Percentiles rank a stretch among this genome's conserved stretches.
phyloP scores from a whole-genome alignment of 2,797 vertebrate genomes.

The Artibeus jamaicensis region DNA sequence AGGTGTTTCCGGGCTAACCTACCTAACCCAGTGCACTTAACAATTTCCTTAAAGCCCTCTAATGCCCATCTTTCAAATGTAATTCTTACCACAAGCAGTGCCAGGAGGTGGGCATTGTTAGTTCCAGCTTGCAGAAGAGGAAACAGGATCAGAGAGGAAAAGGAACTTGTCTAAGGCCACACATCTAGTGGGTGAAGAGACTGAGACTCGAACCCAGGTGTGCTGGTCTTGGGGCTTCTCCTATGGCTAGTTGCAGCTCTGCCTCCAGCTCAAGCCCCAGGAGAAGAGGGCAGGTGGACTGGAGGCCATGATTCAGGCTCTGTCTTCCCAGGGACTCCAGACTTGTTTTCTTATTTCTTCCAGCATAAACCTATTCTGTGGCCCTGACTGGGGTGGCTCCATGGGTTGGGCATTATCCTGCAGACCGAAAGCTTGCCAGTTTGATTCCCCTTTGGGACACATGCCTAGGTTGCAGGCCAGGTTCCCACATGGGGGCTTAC shows the following conservation, averaged over 20 bases:
- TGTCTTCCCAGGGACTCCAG: background rate
- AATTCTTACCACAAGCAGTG: background rate
- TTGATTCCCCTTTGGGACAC: too few relatives aligned
- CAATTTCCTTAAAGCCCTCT: background rate
- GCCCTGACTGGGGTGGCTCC: too few relatives aligned
- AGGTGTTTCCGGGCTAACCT: background rate
- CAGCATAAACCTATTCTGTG: background rate
- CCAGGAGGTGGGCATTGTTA: background rate
- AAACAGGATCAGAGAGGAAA: slow-evolving; percentile 4
- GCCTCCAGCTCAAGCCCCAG: background rate
- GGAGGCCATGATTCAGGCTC: background rate
- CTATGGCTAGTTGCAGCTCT: background rate
- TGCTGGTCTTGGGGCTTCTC: background rate
- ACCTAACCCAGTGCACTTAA: background rate
- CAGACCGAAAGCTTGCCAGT: too few relatives aligned
- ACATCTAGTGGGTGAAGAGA: background rate
- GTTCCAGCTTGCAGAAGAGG: background rate
- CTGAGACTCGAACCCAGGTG: background rate
- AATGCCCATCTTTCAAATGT: background rate
- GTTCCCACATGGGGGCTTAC: too few relatives aligned
- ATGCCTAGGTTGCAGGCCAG: too few relatives aligned
- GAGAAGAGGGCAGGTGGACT: background rate
- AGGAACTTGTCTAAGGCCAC: background rate
- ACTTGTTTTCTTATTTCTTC: background rate
- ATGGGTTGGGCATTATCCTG: too few relatives aligned